Base-by-base conservation (phyloP, 2,888 invertebrate species). In the Abrostola tripartita region DNA sequence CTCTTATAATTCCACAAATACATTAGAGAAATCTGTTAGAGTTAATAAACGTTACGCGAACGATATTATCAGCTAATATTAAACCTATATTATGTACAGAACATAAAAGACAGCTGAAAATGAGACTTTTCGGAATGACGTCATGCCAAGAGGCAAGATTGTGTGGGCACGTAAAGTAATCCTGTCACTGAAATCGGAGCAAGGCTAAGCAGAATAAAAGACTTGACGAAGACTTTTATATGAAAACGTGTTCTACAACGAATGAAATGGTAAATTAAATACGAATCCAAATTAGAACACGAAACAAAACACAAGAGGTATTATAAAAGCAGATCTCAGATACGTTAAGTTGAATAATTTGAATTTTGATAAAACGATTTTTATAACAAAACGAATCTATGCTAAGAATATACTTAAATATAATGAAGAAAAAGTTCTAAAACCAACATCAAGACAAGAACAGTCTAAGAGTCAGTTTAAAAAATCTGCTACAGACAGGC, bases 361-460 rank as follows among this genome's bases (percentile, higher is more conserved):
- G 44, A 47, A 24, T 47, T 14, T 9, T 47, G 14, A 47, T 47
- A 47, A 12, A 14, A 44, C 44, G 14, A 47, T 24, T 24, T 47
- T 9, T 12, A 14, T 47, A 9, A 24, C 24, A 24, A 24, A 47
- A 24, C 44, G 24, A 47, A 47, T 12, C 9, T 24, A 47, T 47
- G 44, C 24, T 14, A 24, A 24, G 5, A 41, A n/a, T 41, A n/a
- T 41, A 41, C 5, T 24, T 24, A 1, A 24, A 24, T 24, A 24
- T 24, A 24, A 24, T 24, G 1, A 24, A 24, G 24, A 1, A 24
- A 24, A 24, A 24, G 24, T 24, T 24, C 24, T 24, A 24, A 2
- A 51, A 71, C 61, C 64, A 71, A 61, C 64, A 68, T 76, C 67
- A 70, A 73, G 65, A 59, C 77, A 56, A 57, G 37, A 65, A 53